phyloP scores from a whole-genome alignment of 2,888 invertebrate genomes.

The Amphipoea lucens region DNA sequence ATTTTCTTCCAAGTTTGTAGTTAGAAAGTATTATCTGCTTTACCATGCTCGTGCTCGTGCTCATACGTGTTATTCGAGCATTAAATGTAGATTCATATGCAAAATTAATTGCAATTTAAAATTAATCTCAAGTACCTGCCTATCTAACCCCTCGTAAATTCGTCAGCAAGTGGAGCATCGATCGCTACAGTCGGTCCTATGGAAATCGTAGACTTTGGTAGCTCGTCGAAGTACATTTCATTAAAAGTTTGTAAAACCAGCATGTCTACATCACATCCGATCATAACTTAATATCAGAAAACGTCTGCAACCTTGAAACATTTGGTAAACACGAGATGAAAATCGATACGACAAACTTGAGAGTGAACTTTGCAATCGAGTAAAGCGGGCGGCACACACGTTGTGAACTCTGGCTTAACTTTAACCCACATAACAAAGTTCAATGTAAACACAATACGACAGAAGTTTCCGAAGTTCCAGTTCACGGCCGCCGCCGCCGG shows the following conservation, averaged over 20 bases:
- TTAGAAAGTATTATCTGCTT: background rate
- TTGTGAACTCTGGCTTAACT: constrained; percentile 89
- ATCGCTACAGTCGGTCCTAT: background rate
- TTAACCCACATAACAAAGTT: constrained; percentile 91
- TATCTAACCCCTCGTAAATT: background rate
- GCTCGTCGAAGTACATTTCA: background rate
- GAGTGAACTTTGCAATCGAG: constrained; percentile 88
- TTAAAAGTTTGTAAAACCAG: constrained; percentile 27
- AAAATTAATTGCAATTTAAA: background rate
- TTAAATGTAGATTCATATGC: background rate
- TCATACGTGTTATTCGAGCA: background rate
- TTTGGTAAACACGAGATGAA: constrained; percentile 88
- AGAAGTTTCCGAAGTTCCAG: constrained; percentile 89
- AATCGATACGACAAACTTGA: constrained; percentile 89
- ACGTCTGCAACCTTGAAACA: constrained; percentile 85
- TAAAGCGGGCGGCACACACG: constrained; percentile 87
- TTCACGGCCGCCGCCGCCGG: constrained; percentile 85
- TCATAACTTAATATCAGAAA: constrained; percentile 56
- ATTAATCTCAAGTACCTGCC: background rate
- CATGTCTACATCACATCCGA: constrained; percentile 23
- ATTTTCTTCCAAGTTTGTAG: background rate
- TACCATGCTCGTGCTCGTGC: background rate
- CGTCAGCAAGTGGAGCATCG: background rate
- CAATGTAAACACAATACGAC: constrained; percentile 90
- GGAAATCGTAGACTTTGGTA: background rate